Evolutionary conservation across 2,113 vertebrate genomes (phyloP), one percentile per base, ranked within the genome.

Genomic region (Percopsis transmontana): DNA sequence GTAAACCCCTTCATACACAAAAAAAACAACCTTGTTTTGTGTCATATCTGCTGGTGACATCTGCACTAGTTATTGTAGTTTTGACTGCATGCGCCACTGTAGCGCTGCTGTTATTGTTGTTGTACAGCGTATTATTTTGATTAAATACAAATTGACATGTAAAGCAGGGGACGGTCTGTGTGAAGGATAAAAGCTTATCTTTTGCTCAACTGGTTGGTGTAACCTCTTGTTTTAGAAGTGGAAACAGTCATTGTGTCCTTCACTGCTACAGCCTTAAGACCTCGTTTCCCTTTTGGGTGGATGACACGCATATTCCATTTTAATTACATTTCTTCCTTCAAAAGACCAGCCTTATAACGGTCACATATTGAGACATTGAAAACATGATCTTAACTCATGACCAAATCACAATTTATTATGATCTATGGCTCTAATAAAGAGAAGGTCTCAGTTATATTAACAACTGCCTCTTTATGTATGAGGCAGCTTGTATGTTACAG

Each of bases 141-240:
- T 24, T 80, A 19, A 81, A 52, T 68, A 70, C 64, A 82, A 84
- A 86, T 40, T 2, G 48, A 23, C 54, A 80, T 68, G 72, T n/a
- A 76, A 85, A 77, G 45, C 27, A 20, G 24, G 21, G 33, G 44
- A 53, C 0, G 21, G 19, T 44, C n/a, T 38, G n/a, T 38, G n/a
- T 2, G 38, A 44, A 51, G n/a, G 33, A 54, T 20, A 33, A 39
- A n/a, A 0, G 4, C 24, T 24, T 51, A 56, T 40, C 45, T 47
- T 67, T 18, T 50, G 60, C 60, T 41, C 9, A 60, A 21, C 39
- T 57, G 19, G 60, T 12, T 27, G 40, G 27, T 40, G 27, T 15
- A 12, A 19, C 51, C 61, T 61, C 33, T 45, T 56, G 38, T 42
- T 80, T 51, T 33, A 14, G 18, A 18, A 41, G n/a, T 12, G 19